These are phyloP conservation scores for Willisornis vidua DNA, from an alignment of 2,113 vertebrate genomes.

Conservation along the genomic window DNA sequence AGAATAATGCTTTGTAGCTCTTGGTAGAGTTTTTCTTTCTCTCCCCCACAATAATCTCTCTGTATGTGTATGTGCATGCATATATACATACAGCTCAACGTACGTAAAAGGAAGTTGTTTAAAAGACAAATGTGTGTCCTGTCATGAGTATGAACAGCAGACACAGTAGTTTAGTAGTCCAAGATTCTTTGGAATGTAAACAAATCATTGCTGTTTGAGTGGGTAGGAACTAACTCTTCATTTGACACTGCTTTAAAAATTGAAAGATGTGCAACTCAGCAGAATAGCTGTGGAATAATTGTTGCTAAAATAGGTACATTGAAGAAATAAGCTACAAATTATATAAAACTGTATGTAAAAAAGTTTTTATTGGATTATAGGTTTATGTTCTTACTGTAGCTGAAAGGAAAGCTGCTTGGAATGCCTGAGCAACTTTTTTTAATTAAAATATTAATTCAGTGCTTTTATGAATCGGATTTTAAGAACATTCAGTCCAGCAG, in stretches of 20 bases:
- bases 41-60: neutral
- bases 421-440: neutral
- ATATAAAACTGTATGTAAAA: neutral
- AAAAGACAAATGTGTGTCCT: slow-evolving; percentile 74
- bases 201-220: slow-evolving; percentile 55
- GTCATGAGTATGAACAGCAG: slow-evolving; percentile 75
- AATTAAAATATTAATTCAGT: neutral
- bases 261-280: neutral
- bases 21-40: neutral
- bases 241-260: slow-evolving; percentile 53
- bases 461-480: neutral
- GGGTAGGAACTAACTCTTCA: slow-evolving; percentile 47
- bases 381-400: neutral
- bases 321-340: neutral
- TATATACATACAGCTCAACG: slow-evolving; percentile 21
- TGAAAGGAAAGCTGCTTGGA: neutral
- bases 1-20: slow-evolving; percentile 32
- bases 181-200: slow-evolving; percentile 75
- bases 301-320: neutral
- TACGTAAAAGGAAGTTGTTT: slow-evolving; percentile 78
- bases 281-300: neutral
- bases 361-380: neutral
- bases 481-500: neutral
- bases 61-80: neutral
- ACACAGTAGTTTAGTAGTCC: slow-evolving; percentile 61